Base-by-base conservation (phyloP, 2,888 invertebrate species). In the Latrodectus hesperus region DNA sequence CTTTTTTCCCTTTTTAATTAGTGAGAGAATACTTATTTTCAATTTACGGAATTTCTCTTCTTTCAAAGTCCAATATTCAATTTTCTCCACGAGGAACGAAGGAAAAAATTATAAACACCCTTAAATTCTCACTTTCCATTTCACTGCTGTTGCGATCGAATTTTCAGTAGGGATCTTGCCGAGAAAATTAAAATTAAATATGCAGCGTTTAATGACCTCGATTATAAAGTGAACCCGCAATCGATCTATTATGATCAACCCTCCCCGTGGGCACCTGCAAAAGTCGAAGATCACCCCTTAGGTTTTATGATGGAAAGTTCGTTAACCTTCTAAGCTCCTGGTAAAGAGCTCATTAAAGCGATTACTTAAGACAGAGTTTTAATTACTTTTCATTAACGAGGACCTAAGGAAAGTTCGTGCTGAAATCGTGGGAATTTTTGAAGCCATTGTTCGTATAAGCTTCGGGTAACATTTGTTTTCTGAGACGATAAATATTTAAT, bases 131-230 rank as follows among this genome's bases (percentile, higher is more conserved):
- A 38, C 38, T 38, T 38, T 38, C 38, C 2, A 38, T 38, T 3
- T 38, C 38, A 3, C 4, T 38, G 38, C 38, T 67, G 67, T 67
- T 26, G 10, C 12, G 67, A 67, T 17, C 26, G 67, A 26, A n/a
- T 26, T 17, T 22, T 17, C 16, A 74, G 52, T 9, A 12, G 14
- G 11, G 17, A 26, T 74, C 73, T 17, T 53, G 38, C 38, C 4
- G 5, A n/a, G 55, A 73, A 73, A 84, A 78, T 84, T 84, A 77
- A 78, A 84, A 78, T 73, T 78, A 67, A 72, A 73, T 84, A 55
- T 78, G 65, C 78, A 78, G 53, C 38, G 60, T 72, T 73, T 84
- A 78, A 84, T 84, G 72, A 51, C 51, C 6, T 55, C 67, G 65
- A 77, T 78, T 78, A 78, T 17, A 55, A 52, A 52, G 72, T 60